These are phyloP conservation scores for Chaenocephalus aceratus DNA, from an alignment of 2,113 vertebrate species.

Conservation along the genomic window DNA sequence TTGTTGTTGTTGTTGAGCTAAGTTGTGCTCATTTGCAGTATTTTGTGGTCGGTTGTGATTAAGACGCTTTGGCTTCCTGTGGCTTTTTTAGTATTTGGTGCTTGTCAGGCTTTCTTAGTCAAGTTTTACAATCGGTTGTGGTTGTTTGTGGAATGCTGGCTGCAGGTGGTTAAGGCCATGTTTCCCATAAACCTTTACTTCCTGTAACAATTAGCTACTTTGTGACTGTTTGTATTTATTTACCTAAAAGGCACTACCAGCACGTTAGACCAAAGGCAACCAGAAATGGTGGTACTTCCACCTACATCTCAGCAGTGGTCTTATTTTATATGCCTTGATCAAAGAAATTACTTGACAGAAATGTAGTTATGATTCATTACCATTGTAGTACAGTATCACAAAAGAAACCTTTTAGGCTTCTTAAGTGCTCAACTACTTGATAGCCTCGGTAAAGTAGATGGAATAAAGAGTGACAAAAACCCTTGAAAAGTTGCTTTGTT, in stretches of 20 bases:
- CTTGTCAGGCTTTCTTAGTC: conserved; percentile 49
- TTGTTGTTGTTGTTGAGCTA: conserved; percentile 44
- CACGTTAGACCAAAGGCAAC: neutral
- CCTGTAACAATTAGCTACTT: conserved; percentile 40
- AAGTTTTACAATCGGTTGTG: conserved; percentile 31
- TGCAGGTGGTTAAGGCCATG: conserved; percentile 23
- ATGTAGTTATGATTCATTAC: conserved; percentile 13
- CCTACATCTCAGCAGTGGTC: neutral
- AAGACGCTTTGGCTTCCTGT: conserved; percentile 50
- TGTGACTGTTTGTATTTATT: conserved; percentile 16
- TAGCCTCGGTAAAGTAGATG: conserved; percentile 27
- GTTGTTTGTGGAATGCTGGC: conserved; percentile 28
- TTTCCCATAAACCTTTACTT: conserved; percentile 44
- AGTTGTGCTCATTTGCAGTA: conserved; percentile 50
- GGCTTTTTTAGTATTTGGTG: conserved; percentile 52
- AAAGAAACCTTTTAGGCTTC: conserved; percentile 4
- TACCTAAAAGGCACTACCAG: neutral
- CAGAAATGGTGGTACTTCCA: neutral
- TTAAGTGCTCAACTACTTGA: conserved; percentile 20
- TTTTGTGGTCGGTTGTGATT: conserved; percentile 51
- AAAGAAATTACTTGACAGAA: neutral
- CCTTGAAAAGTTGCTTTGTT: conserved; percentile 61
- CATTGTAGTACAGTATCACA: neutral
- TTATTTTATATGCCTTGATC: neutral
- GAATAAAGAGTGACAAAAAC: conserved; percentile 36